Evolutionary conservation across 2,113 vertebrate species (phyloP), one percentile per base, ranked within the genome.

Genomic region (Catagonus wagneri): DNA sequence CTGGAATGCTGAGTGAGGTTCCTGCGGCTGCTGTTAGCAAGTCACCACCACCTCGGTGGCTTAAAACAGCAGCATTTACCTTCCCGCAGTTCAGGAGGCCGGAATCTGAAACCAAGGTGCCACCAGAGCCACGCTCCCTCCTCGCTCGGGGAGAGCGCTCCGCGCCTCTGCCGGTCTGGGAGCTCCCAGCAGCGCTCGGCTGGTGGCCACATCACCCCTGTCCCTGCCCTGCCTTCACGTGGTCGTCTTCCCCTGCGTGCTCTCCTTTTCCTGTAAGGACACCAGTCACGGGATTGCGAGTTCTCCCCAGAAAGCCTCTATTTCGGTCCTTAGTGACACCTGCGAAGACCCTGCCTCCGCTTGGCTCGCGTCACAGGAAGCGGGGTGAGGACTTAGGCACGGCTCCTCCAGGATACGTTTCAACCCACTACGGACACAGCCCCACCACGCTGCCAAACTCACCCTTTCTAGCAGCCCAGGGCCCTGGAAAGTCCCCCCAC

Each of bases 41-140:
- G 60, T 34, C 23, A 0, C 8, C 36, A 14, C 27, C 20, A 12
- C 3, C n/a, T 2, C 16, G 8, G 36, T 8, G 56, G 25, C 74
- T 75, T n/a, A 13, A 8, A 54, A 34, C 56, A 4, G 1, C 4
- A 17, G 50, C 13, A 7, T 27, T 0, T 7, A 14, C 36, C 15
- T 44, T 60, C 3, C 20, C 19, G 3, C 6, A 0, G 10, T 11
- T 23, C 32, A 50, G 69, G 22, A 54, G 54, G n/a, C 61, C 32
- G 4, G 19, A 13, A 4, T 12, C 50, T 4, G 4, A 39, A 80
- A 23, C 5, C 12, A 3, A 25, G 13, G 50, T 20, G 36, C 11
- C 0, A 0, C 5, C 34, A 19, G 54, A 39, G 39, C 36, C 14
- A 17, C 0, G 0, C 3, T 11, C 23, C 10, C 75, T 14, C 58